These are phyloP conservation scores for Stegastes partitus DNA, from an alignment of 2,113 vertebrate species.

Conservation along the genomic window DNA sequence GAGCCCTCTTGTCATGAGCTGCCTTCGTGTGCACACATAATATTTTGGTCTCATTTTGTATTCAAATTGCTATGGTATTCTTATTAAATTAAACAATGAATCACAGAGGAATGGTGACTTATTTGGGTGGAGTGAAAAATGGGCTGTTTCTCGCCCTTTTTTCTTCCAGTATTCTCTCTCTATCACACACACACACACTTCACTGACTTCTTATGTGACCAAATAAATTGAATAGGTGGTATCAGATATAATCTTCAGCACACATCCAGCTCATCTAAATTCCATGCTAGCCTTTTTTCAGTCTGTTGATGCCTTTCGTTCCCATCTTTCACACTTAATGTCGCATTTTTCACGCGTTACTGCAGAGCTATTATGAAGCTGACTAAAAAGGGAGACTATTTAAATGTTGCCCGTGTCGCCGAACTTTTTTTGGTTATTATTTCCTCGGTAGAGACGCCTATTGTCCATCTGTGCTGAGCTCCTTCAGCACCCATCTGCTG, in stretches of 20 bases:
- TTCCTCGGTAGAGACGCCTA: slow-evolving; percentile 27
- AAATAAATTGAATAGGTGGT: background rate
- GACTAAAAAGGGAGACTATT: too few species aligned
- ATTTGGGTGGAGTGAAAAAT: slow-evolving; percentile 54
- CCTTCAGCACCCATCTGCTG: slow-evolving; percentile 68
- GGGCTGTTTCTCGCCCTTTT: slow-evolving; percentile 7
- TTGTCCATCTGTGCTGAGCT: slow-evolving; percentile 54
- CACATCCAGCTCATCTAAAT: slow-evolving; percentile 4
- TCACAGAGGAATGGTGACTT: slow-evolving; percentile 51
- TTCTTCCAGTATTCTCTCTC: background rate
- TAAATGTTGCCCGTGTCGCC: background rate
- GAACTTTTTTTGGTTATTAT: slow-evolving; percentile 24
- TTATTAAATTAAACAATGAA: slow-evolving; percentile 39
- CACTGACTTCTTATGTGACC: background rate
- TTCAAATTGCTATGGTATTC: slow-evolving; percentile 27
- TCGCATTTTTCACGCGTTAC: too few species aligned
- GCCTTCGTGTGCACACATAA: background rate
- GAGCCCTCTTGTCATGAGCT: slow-evolving; percentile 1
- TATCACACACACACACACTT: background rate
- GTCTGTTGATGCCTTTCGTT: too few species aligned
- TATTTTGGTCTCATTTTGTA: slow-evolving; percentile 34
- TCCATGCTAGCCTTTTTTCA: background rate
- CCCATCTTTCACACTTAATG: too few species aligned
- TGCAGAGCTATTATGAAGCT: too few species aligned
- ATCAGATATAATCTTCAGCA: slow-evolving; percentile 5